phyloP scores from a whole-genome alignment of 2,113 vertebrate species.

The Zingel zingel region DNA sequence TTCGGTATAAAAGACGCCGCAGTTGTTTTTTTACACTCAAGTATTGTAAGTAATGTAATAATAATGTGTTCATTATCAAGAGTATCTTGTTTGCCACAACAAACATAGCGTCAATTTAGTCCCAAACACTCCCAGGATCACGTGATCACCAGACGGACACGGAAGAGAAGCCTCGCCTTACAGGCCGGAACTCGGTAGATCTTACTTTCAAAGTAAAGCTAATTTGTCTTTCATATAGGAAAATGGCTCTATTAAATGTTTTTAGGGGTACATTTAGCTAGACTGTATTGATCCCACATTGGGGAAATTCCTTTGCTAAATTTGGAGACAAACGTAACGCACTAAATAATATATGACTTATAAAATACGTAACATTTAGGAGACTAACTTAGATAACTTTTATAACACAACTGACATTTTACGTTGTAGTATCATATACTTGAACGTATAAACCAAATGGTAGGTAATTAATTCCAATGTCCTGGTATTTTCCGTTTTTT shows the following conservation, averaged over 20 bases:
- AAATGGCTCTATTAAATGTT: fast-evolving
- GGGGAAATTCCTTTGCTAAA: too few relatives aligned
- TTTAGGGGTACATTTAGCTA: neutral
- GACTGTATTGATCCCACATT: too few relatives aligned
- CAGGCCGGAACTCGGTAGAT: fast-evolving
- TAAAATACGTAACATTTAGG: neutral
- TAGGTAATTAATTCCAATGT: neutral
- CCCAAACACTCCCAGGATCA: neutral
- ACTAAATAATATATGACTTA: too few relatives aligned
- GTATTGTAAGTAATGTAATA: too few relatives aligned
- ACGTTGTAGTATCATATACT: too few relatives aligned
- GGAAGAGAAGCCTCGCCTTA: neutral
- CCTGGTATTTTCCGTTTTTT: neutral
- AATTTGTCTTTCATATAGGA: fast-evolving
- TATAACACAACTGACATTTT: too few relatives aligned
- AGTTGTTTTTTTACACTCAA: neutral
- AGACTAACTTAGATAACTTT: neutral
- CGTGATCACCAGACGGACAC: neutral
- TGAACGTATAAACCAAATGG: too few relatives aligned
- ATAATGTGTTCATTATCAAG: too few relatives aligned
- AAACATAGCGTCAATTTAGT: constrained; percentile 7
- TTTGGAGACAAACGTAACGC: neutral
- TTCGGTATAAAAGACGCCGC: neutral
- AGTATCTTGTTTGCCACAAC: neutral
- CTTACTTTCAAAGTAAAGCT: constrained; percentile 32